phyloP scores from a whole-genome alignment of 2,113 vertebrate genomes.

The Beaufortia kweichowensis region DNA sequence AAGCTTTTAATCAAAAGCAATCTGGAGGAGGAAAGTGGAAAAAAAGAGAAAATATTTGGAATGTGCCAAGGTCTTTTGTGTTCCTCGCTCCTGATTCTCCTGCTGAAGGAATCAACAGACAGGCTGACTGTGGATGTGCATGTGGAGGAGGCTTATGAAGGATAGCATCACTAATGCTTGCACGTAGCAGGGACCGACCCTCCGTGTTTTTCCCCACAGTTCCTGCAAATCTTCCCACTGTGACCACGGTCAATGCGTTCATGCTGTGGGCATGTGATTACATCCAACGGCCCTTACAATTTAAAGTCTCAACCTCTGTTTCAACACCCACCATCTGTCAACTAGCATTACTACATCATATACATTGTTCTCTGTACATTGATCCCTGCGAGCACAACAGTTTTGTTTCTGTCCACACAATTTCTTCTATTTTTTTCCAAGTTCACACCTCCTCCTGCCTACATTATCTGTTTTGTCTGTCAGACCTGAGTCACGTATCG shows the following conservation, averaged over 20 bases:
- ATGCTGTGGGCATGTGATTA: constrained; percentile 23
- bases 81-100: constrained; percentile 60
- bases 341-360: constrained; percentile 15
- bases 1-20: constrained; percentile 79
- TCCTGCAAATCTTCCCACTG: constrained; percentile 33
- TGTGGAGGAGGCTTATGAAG: constrained; percentile 42
- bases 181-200: constrained; percentile 19
- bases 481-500: constrained; percentile 27
- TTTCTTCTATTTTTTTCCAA: constrained; percentile 3
- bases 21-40: constrained; percentile 69
- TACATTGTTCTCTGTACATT: constrained; percentile 20
- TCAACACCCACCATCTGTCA: constrained; percentile 19
- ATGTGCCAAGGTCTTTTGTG: constrained; percentile 70
- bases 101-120: constrained; percentile 64
- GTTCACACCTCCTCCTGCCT: constrained; percentile 35
- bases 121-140: constrained; percentile 57
- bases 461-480: constrained; percentile 27
- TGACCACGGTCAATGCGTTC: constrained; percentile 21
- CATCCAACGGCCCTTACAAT: not conserved
- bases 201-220: constrained; percentile 11
- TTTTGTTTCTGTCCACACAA: constrained; percentile 16
- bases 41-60: constrained; percentile 44
- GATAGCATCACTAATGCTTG: constrained; percentile 45
- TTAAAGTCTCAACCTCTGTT: constrained; percentile 17
- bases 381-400: constrained; percentile 19